Evolutionary conservation across 2,797 vertebrate genomes (phyloP).

Genomic region (Coluber constrictor): DNA sequence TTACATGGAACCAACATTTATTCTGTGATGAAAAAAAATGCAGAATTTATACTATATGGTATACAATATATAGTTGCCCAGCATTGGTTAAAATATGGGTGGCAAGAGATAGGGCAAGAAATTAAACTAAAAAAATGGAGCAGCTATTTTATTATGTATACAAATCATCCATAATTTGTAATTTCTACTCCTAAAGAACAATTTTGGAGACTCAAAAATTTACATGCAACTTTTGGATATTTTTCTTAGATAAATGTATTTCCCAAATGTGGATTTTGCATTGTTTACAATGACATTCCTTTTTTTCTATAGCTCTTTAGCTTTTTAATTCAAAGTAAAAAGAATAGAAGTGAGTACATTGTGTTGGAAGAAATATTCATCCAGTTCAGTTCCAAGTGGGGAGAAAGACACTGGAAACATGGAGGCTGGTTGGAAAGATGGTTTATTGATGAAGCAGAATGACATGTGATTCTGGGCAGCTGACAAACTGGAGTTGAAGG

Average conservation of each 20-base stretch:
- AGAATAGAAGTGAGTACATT: background rate
- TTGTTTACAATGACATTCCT: background rate
- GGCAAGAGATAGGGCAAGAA: background rate
- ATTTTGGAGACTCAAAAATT: background rate
- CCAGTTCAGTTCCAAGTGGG: too few relatives aligned
- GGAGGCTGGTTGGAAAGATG: too few relatives aligned
- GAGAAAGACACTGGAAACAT: too few relatives aligned
- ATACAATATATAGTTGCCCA: too few relatives aligned
- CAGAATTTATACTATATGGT: background rate
- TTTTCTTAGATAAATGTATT: background rate
- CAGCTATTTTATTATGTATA: background rate
- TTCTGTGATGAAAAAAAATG: background rate
- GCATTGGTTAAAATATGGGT: too few relatives aligned
- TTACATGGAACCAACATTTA: too few relatives aligned
- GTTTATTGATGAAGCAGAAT: too few relatives aligned
- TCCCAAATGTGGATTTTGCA: background rate
- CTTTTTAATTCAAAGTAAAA: background rate
- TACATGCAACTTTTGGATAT: background rate
- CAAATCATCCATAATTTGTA: background rate
- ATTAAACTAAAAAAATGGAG: background rate
- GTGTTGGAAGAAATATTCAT: too few relatives aligned
- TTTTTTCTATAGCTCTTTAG: background rate
- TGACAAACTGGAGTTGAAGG: too few relatives aligned
- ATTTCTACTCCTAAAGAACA: background rate
- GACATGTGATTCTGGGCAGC: too few relatives aligned